A percentile compares a stretch with the other conserved stretches of the same genome.
These are phyloP conservation scores for Merops nubicus DNA, from an alignment of 2,113 vertebrate species.

Conservation along the genomic window DNA sequence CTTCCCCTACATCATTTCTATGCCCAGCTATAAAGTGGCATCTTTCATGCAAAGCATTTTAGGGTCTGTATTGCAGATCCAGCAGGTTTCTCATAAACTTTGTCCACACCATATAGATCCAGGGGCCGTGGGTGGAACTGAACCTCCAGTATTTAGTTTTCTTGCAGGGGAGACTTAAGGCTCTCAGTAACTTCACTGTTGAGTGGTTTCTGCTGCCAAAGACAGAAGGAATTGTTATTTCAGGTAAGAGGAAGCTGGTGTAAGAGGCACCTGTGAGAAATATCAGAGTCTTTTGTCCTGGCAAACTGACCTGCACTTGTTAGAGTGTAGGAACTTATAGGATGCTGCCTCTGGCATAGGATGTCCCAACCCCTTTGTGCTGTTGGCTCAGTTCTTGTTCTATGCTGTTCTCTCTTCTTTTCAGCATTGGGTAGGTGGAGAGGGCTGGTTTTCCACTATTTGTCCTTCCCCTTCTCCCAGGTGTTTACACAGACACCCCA, in stretches of 20 bases:
- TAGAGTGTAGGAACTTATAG: not conserved
- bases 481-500: not conserved
- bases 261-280: not conserved
- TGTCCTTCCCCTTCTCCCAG: not conserved
- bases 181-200: not conserved
- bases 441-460: not conserved
- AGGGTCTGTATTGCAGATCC: not conserved
- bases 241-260: not conserved
- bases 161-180: not conserved
- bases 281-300: not conserved
- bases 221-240: not conserved
- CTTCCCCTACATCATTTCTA: not conserved
- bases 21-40: not conserved
- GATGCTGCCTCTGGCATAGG: rapidly evolving
- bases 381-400: not conserved
- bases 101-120: too few species aligned
- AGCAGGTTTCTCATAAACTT: not conserved
- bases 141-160: not conserved
- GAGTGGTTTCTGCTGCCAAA: not conserved
- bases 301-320: not conserved
- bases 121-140: not conserved
- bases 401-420: not conserved
- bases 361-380: not conserved
- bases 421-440: not conserved
- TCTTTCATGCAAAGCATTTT: not conserved